Base-by-base conservation (phyloP, 2,888 invertebrate genomes). In the Electrophaes corylata region DNA sequence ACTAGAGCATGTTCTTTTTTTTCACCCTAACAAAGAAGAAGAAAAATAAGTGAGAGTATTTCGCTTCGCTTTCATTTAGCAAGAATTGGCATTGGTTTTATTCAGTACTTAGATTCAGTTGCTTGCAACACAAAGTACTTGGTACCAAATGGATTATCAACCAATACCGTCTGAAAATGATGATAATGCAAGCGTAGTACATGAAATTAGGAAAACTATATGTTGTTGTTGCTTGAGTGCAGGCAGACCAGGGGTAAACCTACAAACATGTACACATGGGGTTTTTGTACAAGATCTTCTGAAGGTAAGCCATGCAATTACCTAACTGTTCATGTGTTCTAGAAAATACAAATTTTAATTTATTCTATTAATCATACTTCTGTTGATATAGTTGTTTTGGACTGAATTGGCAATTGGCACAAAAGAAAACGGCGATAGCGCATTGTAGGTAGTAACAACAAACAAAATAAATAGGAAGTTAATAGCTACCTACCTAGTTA, bases 221-320 rank as follows among this genome's bases (percentile, higher is more conserved):
- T 88, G 87, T 48, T 51, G 79, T 12, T 79, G 82, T 60, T 88
- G 87, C 66, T 69, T 80, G 11, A 37, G 64, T 0, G 63, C 74
- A 75, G 71, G 72, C 40, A 60, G 39, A 4, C 31, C 65, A 14
- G 70, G 82, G 35, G 50, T 85, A 0, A 68, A 65, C 6, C 54
- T 84, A 1, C 11, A 56, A 43, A 73, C 68, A 12, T 88, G 87
- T 69, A 75, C 75, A 68, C 86, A 87, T 62, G 64, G 67, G 1
- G 55, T 52, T 10, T 72, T 82, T 70, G 67, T 87, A 20, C 66
- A 73, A 37, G 65, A 67, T 66, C 66, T 79, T 57, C 56, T 61
- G 5, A 71, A 77, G 82, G 87, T 83, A 71, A 77, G 66, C 10
- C 0, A 35, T 43, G 6, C 3, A 33, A 20, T 12, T 1, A 41